phyloP scores from a whole-genome alignment of 2,888 invertebrate genomes.

The Autographa gamma region DNA sequence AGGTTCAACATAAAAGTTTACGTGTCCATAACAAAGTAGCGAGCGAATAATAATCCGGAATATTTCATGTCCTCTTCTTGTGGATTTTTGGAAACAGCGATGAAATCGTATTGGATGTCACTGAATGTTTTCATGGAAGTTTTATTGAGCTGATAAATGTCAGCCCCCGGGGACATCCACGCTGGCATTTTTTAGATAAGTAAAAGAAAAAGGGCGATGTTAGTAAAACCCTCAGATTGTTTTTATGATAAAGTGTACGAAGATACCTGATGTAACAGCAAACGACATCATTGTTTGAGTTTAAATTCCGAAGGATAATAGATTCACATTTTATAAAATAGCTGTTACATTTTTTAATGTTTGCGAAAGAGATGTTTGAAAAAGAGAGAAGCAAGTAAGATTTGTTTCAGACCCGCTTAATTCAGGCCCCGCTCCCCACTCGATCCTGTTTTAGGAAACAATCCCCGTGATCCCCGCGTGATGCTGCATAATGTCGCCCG shows the following conservation, averaged over 20 bases:
- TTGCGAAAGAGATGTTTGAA: conserved; percentile 39
- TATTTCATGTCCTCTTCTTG: conserved; percentile 73
- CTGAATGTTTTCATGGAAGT: conserved; percentile 83
- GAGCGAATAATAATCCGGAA: conserved; percentile 75
- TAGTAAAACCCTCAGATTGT: conserved; percentile 56
- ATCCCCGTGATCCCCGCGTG: conserved; percentile 86
- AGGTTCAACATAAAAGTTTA: conserved; percentile 74
- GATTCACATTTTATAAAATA: background rate
- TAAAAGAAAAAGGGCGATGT: conserved; percentile 67
- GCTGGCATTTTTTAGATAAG: conserved; percentile 80
- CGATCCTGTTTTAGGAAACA: conserved; percentile 86
- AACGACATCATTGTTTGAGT: conserved; percentile 12
- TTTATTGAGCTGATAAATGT: conserved; percentile 86
- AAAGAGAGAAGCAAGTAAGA: conserved; percentile 51
- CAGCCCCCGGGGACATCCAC: conserved; percentile 75
- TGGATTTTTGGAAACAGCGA: conserved; percentile 74
- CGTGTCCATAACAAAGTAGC: conserved; percentile 74
- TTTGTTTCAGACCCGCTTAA: conserved; percentile 72
- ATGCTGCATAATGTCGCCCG: conserved; percentile 85
- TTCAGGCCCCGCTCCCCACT: conserved; percentile 76
- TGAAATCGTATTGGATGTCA: conserved; percentile 84
- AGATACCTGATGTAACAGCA: conserved; percentile 33
- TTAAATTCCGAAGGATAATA: background rate
- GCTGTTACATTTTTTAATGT: conserved; percentile 10
- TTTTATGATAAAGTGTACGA: conserved; percentile 50